These are phyloP conservation scores for Lasioglossum baleicum DNA, from an alignment of 1,140 invertebrate species.

Conservation along the genomic window DNA sequence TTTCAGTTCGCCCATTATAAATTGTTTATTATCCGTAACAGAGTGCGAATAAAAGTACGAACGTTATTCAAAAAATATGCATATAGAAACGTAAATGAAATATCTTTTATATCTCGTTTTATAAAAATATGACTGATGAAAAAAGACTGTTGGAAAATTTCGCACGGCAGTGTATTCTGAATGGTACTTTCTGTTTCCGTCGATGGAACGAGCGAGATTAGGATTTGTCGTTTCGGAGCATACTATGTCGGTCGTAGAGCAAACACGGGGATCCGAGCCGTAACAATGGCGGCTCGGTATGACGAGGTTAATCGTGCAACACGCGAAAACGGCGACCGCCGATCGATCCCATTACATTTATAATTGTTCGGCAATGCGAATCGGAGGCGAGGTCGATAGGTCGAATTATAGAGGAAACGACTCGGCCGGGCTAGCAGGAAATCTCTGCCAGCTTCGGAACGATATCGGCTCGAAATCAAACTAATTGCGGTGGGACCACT, in stretches of 20 bases:
- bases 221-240: too few relatives aligned
- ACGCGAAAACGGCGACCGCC: slow-evolving; percentile 4
- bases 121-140: too few relatives aligned
- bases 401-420: slow-evolving; percentile 2
- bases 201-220: too few relatives aligned
- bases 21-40: too few relatives aligned
- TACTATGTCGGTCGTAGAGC: neutral
- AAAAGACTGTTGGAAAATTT: too few relatives aligned
- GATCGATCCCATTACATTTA: slow-evolving; percentile 45
- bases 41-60: too few relatives aligned
- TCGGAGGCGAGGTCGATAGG: neutral
- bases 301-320: slow-evolving; percentile 1
- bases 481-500: slow-evolving; percentile 34
- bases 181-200: too few relatives aligned
- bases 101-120: too few relatives aligned
- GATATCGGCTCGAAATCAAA: slow-evolving; percentile 37
- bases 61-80: too few relatives aligned
- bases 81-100: too few relatives aligned
- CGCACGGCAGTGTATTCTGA: too few relatives aligned
- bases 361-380: slow-evolving; percentile 31
- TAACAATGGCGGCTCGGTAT: neutral
- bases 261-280: neutral
- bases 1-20: too few relatives aligned
- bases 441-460: slow-evolving; percentile 29
- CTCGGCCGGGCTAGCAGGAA: neutral